phyloP scores from a whole-genome alignment of 2,888 invertebrate genomes.

The Odontocolon sp. region DNA sequence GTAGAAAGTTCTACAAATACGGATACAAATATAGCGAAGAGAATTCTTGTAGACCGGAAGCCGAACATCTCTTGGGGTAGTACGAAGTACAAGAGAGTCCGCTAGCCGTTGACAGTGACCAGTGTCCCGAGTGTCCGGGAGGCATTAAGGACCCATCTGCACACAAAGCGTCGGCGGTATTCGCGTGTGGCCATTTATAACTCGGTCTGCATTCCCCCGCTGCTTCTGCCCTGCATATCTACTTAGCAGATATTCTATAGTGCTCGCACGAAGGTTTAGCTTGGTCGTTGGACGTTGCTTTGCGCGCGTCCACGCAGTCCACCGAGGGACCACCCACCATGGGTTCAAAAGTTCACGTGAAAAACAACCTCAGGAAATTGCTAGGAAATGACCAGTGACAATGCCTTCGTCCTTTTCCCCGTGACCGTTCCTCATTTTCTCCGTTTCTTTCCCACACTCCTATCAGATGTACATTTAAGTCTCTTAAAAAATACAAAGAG shows the following conservation, averaged over 20 bases:
- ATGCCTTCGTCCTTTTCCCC: constrained; percentile 66
- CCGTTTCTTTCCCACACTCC: constrained; percentile 49
- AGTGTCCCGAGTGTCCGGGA: constrained; percentile 59
- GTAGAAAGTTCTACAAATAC: constrained; percentile 8
- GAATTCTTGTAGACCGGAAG: constrained; percentile 50
- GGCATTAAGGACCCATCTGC: constrained; percentile 70
- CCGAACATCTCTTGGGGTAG: constrained; percentile 37
- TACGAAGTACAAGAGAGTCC: constrained; percentile 7
- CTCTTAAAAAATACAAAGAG: constrained; percentile 38
- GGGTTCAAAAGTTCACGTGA: constrained; percentile 76
- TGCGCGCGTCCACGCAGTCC: constrained; percentile 21
- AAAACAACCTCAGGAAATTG: constrained; percentile 79
- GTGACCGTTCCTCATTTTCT: constrained; percentile 57
- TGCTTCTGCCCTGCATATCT: constrained; percentile 63
- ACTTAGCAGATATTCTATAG: constrained; percentile 77
- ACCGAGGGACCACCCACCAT: constrained; percentile 16
- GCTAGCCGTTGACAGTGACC: constrained; percentile 59
- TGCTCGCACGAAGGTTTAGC: constrained; percentile 28
- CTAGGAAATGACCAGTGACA: constrained; percentile 75
- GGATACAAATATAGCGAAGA: constrained; percentile 11
- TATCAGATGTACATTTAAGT: constrained; percentile 16
- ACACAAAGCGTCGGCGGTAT: constrained; percentile 68
- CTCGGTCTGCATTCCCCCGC: constrained; percentile 60
- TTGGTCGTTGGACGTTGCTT: no score
- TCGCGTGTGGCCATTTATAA: constrained; percentile 75